These are phyloP conservation scores for Ophraella communa DNA, from an alignment of 2,888 invertebrate genomes.

Conservation along the genomic window DNA sequence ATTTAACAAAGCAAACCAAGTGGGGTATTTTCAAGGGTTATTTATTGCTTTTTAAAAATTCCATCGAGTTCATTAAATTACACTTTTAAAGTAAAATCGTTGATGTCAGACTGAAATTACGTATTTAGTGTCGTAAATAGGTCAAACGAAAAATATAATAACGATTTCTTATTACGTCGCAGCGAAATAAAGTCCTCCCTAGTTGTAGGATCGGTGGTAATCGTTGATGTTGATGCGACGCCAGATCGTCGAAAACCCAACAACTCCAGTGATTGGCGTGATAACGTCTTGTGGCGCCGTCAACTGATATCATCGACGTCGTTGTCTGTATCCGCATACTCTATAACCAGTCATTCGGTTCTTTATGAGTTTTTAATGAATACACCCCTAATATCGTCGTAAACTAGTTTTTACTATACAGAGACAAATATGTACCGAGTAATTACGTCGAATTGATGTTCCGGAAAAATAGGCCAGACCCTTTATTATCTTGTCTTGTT, in stretches of 20 bases:
- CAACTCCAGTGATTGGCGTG: conserved; percentile 48
- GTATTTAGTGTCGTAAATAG: not conserved
- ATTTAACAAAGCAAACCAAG: too few species aligned
- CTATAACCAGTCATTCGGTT: conserved; percentile 10
- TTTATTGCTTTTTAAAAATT: too few species aligned
- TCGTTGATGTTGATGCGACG: conserved; percentile 25
- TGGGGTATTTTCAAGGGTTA: not conserved
- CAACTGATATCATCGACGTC: conserved; percentile 51
- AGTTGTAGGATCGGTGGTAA: not conserved
- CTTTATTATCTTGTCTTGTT: not conserved
- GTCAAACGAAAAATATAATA: not conserved
- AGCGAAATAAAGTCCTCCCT: not conserved
- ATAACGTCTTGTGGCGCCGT: conserved; percentile 52
- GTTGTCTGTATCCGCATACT: conserved; percentile 42
- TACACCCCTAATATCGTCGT: conserved; percentile 36
- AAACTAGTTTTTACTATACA: conserved; percentile 27
- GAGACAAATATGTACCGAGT: not conserved
- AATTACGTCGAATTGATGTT: not conserved
- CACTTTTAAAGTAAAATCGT: not conserved
- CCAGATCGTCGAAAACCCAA: conserved; percentile 39
- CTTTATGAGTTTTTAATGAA: conserved; percentile 57
- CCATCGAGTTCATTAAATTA: not conserved
- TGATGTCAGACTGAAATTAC: not conserved
- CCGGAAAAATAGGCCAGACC: not conserved
- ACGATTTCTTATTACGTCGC: not conserved